Conservation (phyloP, 2,888 invertebrate genomes). For the Drosophila sordidula region DNA sequence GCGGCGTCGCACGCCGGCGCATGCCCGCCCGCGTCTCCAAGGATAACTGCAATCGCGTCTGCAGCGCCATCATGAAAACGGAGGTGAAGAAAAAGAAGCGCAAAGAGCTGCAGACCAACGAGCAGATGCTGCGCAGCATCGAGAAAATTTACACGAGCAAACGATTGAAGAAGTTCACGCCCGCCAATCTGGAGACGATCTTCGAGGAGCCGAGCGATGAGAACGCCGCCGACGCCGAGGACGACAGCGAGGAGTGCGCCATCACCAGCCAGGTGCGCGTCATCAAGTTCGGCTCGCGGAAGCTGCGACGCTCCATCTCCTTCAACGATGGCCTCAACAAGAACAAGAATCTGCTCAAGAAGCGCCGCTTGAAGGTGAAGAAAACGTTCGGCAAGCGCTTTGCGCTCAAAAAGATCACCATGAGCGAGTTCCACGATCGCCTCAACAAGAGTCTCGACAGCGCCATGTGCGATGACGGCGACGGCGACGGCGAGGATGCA, state of each 20-base stretch:
- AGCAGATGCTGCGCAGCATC: constrained; percentile 68
- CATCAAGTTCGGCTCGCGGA: constrained; percentile 76
- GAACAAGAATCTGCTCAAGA: constrained; percentile 80
- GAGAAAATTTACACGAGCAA: constrained; percentile 81
- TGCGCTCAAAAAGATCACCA: constrained; percentile 79
- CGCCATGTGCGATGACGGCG: constrained; percentile 68
- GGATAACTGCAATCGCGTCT: constrained; percentile 77
- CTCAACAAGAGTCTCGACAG: constrained; percentile 81
- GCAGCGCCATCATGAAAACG: constrained; percentile 78
- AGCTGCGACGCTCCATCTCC: constrained; percentile 77
- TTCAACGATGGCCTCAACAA: constrained; percentile 80
- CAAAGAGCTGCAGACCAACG: constrained; percentile 50
- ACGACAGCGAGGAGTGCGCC: constrained; percentile 69
- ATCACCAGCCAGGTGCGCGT: constrained; percentile 65
- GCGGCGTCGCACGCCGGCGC: constrained; percentile 70
- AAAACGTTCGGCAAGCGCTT: constrained; percentile 80
- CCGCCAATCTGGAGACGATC: constrained; percentile 82
- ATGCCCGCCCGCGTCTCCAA: constrained; percentile 79
- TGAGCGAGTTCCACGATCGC: constrained; percentile 81
- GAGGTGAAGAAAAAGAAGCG: constrained; percentile 69
- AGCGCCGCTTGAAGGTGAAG: constrained; percentile 81
- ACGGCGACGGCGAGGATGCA: constrained; percentile 17
- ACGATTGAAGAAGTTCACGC: constrained; percentile 79
- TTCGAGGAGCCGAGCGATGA: constrained; percentile 80
- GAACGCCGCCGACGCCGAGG: constrained; percentile 68